Conservation (phyloP, 2,888 invertebrate species). For the Noctua pronuba region DNA sequence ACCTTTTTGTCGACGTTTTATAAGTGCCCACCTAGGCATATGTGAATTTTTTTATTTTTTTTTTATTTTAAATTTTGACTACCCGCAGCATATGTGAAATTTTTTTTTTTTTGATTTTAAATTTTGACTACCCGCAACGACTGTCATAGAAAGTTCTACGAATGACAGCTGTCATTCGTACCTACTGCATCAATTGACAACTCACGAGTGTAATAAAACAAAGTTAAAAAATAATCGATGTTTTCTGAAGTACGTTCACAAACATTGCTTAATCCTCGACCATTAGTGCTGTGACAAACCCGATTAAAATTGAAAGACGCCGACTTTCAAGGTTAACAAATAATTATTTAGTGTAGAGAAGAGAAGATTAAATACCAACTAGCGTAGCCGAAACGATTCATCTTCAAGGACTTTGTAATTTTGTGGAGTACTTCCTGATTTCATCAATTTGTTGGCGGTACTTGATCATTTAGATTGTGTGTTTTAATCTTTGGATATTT, state of each 20-base stretch:
- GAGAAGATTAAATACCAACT: conserved; percentile 45
- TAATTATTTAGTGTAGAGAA: conserved; percentile 56
- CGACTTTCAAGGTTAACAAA: conserved; percentile 59
- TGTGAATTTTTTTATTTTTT: too few relatives aligned
- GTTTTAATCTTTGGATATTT: conserved; percentile 3
- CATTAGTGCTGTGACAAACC: conserved; percentile 52
- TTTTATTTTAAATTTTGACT: too few relatives aligned
- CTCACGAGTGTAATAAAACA: not conserved
- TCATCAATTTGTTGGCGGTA: not conserved
- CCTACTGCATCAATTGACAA: not conserved
- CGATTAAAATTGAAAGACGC: conserved; percentile 57
- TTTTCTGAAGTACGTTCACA: conserved; percentile 11
- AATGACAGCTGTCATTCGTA: not conserved
- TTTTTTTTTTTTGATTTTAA: too few relatives aligned
- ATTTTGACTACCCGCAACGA: not conserved
- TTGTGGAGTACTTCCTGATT: conserved; percentile 32
- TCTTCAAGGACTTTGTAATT: conserved; percentile 61
- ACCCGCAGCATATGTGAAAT: too few relatives aligned
- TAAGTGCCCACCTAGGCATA: too few relatives aligned
- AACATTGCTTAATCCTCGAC: conserved; percentile 20
- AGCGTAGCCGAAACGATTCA: conserved; percentile 54
- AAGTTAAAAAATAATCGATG: conserved; percentile 4
- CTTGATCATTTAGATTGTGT: conserved; percentile 6
- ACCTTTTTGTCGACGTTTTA: too few relatives aligned
- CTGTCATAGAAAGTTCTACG: not conserved